A percentile compares a stretch with the other conserved stretches of the same genome.
Evolutionary conservation across 2,113 vertebrate genomes (phyloP).

Genomic region (Promerops cafer): DNA sequence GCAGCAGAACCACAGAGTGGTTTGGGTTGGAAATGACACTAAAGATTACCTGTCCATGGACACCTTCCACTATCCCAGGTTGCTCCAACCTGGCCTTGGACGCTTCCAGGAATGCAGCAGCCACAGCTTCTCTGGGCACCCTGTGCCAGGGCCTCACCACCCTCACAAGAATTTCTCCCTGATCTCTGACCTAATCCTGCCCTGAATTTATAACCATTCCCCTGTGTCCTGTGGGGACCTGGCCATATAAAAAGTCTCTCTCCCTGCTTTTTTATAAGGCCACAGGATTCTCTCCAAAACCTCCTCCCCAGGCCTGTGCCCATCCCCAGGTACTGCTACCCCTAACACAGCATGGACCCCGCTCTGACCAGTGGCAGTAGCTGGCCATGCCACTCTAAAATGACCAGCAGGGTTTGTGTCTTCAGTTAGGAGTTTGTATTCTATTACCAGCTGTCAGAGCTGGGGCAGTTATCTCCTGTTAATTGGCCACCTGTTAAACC

Average conservation of each 20-base stretch:
- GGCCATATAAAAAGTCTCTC: not conserved
- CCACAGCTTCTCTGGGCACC: not conserved
- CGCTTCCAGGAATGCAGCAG: not conserved
- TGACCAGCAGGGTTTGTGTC: not conserved
- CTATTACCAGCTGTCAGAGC: too few relatives aligned
- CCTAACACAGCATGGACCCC: fast-evolving
- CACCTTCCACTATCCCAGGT: not conserved
- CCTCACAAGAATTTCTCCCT: not conserved
- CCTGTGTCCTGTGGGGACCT: not conserved
- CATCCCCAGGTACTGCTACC: fast-evolving
- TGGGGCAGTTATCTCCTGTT: too few relatives aligned
- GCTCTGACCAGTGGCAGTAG: not conserved
- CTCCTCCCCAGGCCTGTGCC: not conserved
- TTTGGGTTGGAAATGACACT: not conserved
- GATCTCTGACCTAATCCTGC: not conserved
- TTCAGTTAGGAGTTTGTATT: too few relatives aligned
- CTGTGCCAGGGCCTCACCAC: not conserved
- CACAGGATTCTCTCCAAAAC: not conserved
- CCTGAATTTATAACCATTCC: not conserved
- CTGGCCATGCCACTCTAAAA: fast-evolving
- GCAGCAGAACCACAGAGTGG: not conserved
- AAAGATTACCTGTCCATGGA: not conserved
- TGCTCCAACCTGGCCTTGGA: not conserved
- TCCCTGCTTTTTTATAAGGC: not conserved
- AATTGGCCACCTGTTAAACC: too few relatives aligned